A percentile compares a stretch with the other conserved stretches of the same genome.
These are phyloP conservation scores for Hyles vespertilio DNA, from an alignment of 1,140 invertebrate genomes.

Conservation along the genomic window DNA sequence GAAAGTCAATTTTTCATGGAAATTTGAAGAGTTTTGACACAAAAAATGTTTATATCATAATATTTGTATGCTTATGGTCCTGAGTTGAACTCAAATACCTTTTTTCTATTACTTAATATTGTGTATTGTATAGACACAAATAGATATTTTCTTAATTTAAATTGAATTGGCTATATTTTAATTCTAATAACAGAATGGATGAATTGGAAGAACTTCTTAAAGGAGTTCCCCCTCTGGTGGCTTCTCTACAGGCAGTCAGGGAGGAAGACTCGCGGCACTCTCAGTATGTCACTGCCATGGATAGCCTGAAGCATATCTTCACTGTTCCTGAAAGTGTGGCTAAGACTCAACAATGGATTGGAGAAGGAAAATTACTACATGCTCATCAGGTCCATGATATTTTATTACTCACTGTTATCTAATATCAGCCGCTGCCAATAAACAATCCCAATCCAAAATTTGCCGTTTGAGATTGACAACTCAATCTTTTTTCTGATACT, in stretches of 20 bases:
- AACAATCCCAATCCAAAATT: no score
- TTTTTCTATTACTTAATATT: no score
- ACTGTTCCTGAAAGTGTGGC: slow-evolving; percentile 97
- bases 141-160: not conserved
- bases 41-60: no score
- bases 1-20: no score
- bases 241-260: slow-evolving; percentile 88
- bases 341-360: slow-evolving; percentile 95
- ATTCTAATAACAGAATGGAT: slow-evolving; percentile 55
- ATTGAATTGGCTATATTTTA: not conserved
- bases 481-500: no score
- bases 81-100: no score
- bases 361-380: slow-evolving; percentile 95
- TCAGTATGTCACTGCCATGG: slow-evolving; percentile 97
- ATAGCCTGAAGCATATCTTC: slow-evolving; percentile 98
- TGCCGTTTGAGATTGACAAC: no score
- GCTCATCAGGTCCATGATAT: slow-evolving; percentile 85
- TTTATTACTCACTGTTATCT: no score
- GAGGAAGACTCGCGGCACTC: slow-evolving; percentile 96
- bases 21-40: no score
- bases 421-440: no score
- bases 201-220: slow-evolving; percentile 61
- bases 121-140: no score
- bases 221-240: slow-evolving; percentile 78
- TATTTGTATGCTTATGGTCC: no score